Conservation (phyloP, 2,113 vertebrate species). For the Dicaeum eximium region DNA sequence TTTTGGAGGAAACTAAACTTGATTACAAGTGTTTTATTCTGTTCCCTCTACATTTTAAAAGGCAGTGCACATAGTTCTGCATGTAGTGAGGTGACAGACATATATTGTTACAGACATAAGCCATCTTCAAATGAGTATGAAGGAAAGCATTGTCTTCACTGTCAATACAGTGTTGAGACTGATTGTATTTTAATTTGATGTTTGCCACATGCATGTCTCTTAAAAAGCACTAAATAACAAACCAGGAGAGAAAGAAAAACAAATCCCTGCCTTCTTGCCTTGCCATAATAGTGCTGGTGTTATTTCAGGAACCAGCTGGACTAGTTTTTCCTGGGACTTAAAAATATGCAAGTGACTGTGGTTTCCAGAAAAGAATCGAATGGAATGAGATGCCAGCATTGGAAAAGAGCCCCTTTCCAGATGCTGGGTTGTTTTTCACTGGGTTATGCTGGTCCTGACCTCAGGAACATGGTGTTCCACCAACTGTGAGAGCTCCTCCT, state of each 20-base stretch:
- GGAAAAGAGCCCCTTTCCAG: background rate
- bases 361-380: background rate
- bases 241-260: constrained; percentile 41
- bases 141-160: background rate
- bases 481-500: accelerated
- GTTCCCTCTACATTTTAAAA: background rate
- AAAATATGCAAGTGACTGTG: background rate
- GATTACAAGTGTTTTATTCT: background rate
- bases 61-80: background rate
- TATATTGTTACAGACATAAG: background rate
- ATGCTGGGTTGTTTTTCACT: background rate
- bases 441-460: background rate
- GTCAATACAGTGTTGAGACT: background rate
- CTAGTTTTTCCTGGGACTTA: background rate
- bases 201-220: constrained; percentile 10
- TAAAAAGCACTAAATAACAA: constrained; percentile 37
- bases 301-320: constrained; percentile 42
- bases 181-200: constrained; percentile 50
- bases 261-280: constrained; percentile 27
- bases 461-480: background rate
- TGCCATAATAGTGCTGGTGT: constrained; percentile 19
- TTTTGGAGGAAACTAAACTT: background rate
- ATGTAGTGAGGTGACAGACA: background rate
- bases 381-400: background rate
- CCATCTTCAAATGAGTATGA: background rate